A percentile compares a stretch with the other conserved stretches of the same genome.
Conservation (phyloP, 2,888 invertebrate genomes). For the Chymomyza amoena region DNA sequence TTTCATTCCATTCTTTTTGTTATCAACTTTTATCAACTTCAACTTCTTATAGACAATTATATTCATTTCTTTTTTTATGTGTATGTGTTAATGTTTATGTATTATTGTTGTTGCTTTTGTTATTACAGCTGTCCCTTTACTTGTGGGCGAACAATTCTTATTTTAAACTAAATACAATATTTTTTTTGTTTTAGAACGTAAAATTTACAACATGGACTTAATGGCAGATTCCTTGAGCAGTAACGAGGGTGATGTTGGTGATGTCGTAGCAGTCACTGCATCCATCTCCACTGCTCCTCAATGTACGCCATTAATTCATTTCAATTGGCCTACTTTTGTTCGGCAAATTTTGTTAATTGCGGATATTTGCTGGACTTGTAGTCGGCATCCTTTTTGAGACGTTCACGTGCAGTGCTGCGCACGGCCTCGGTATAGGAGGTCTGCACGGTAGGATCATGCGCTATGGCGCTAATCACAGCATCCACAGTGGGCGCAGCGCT, state of each 20-base stretch:
- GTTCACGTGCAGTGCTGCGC: constrained; percentile 72
- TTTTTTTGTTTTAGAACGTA: constrained; percentile 43
- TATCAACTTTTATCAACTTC: constrained; percentile 39
- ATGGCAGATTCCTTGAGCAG: background rate
- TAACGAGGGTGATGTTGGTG: background rate
- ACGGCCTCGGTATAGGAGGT: constrained; percentile 76
- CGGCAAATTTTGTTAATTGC: constrained; percentile 77
- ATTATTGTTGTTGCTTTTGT: constrained; percentile 18
- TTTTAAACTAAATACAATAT: constrained; percentile 47
- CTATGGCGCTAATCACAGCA: constrained; percentile 70
- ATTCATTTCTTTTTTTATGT: constrained; percentile 12
- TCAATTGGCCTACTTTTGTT: constrained; percentile 62
- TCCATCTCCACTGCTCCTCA: constrained; percentile 11
- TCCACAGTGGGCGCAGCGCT: constrained; percentile 60
- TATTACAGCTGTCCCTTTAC: background rate
- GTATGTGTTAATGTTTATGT: constrained; percentile 14
- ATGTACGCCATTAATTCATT: constrained; percentile 22
- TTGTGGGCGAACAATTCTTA: constrained; percentile 34
- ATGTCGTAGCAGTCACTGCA: background rate
- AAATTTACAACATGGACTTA: constrained; percentile 53
- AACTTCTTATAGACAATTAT: constrained; percentile 17
- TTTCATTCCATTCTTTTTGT: constrained; percentile 39
- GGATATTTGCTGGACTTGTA: constrained; percentile 77
- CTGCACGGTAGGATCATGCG: constrained; percentile 74
- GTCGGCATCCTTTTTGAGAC: constrained; percentile 76